These are phyloP conservation scores for Mungos mungo DNA, from an alignment of 2,113 vertebrate species.

Conservation along the genomic window DNA sequence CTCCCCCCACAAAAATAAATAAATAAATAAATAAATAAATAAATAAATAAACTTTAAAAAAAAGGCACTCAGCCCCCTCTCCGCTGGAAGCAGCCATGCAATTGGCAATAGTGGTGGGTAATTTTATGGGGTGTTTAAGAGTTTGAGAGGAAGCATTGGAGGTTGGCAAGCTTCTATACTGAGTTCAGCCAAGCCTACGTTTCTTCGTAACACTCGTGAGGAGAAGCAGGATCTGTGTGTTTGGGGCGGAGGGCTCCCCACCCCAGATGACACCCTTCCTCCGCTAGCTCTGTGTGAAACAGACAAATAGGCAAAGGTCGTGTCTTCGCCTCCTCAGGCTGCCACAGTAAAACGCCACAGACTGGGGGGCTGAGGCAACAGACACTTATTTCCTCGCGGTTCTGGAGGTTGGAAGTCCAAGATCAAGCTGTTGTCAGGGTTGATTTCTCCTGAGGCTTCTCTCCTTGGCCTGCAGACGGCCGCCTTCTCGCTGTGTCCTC, in stretches of 20 bases:
- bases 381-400: neutral
- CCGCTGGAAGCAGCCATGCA: neutral
- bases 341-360: neutral
- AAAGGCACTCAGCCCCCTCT: neutral
- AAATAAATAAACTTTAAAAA: too few relatives aligned
- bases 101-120: neutral
- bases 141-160: neutral
- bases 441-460: neutral
- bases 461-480: neutral
- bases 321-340: neutral
- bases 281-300: neutral
- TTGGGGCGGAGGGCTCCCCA: neutral
- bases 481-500: neutral
- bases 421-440: neutral
- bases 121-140: neutral
- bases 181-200: neutral
- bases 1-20: too few relatives aligned
- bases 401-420: neutral
- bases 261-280: neutral
- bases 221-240: neutral
- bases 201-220: neutral
- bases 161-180: neutral
- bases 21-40: too few relatives aligned
- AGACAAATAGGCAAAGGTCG: neutral
- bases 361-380: neutral